Conservation (phyloP, 2,797 vertebrate genomes). For the Calcarius lapponicus region DNA sequence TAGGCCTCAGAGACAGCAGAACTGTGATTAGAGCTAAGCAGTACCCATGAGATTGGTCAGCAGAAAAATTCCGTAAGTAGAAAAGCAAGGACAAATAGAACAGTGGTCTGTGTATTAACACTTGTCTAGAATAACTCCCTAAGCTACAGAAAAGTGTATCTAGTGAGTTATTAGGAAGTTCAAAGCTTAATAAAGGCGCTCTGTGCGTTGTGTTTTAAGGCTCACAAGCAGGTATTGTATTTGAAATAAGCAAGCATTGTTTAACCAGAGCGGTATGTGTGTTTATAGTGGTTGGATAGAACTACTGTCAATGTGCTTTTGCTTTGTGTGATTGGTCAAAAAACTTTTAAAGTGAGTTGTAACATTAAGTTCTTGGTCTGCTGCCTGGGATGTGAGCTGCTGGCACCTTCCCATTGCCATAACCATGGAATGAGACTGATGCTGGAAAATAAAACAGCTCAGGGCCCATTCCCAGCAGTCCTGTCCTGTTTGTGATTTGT, state of each 20-base stretch:
- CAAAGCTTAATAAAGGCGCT: neutral
- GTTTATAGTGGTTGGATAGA: neutral
- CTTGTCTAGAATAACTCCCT: neutral
- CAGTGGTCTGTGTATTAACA: neutral
- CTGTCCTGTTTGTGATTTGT: neutral
- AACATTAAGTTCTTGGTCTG: neutral
- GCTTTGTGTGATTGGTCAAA: neutral
- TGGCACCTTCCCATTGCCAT: neutral
- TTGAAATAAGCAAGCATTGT: neutral
- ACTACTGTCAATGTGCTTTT: neutral
- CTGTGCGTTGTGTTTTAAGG: neutral
- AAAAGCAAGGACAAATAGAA: neutral
- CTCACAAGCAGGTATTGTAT: neutral
- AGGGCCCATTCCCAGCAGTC: no score
- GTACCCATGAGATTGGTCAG: neutral
- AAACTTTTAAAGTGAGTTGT: neutral
- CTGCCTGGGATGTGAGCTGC: neutral
- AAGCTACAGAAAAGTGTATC: neutral
- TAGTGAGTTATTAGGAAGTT: neutral
- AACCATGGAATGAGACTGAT: rapidly evolving
- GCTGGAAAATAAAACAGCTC: neutral
- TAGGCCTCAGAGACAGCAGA: neutral
- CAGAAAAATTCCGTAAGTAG: neutral
- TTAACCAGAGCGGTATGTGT: neutral
- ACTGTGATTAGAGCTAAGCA: neutral